Conservation (phyloP, 2,797 vertebrate species). For the Tokudaia muenninki region DNA sequence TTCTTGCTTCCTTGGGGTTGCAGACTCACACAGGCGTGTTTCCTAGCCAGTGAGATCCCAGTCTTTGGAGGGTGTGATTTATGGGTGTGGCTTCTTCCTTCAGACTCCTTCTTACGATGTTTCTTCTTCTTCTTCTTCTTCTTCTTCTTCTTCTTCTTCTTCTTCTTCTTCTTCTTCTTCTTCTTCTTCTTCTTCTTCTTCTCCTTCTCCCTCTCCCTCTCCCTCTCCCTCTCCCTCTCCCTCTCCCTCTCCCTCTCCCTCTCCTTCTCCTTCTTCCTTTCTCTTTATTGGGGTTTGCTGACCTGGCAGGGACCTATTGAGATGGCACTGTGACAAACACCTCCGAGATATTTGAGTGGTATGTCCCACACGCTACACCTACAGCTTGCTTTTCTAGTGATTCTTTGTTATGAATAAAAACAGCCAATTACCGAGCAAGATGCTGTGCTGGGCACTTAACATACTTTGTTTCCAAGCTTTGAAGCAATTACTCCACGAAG, state of each 20-base stretch:
- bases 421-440: background rate
- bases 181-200: too few species aligned
- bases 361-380: background rate
- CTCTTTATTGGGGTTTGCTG: background rate
- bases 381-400: background rate
- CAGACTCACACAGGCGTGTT: background rate
- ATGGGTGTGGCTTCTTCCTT: background rate
- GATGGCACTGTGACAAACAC: background rate
- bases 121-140: too few species aligned
- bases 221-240: too few species aligned
- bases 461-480: background rate
- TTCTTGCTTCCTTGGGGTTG: background rate
- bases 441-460: background rate
- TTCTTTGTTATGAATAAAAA: constrained; percentile 40
- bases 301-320: accelerated
- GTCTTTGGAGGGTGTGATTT: too few species aligned
- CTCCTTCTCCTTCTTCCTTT: too few species aligned
- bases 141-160: background rate
- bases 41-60: background rate
- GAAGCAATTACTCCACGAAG: background rate
- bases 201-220: too few species aligned
- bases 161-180: too few species aligned
- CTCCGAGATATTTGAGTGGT: background rate
- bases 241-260: too few species aligned
- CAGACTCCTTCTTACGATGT: accelerated